Evolutionary conservation across 2,888 invertebrate species (phyloP), one percentile per base, ranked within the genome.

Genomic region (Strigamia maritima): DNA sequence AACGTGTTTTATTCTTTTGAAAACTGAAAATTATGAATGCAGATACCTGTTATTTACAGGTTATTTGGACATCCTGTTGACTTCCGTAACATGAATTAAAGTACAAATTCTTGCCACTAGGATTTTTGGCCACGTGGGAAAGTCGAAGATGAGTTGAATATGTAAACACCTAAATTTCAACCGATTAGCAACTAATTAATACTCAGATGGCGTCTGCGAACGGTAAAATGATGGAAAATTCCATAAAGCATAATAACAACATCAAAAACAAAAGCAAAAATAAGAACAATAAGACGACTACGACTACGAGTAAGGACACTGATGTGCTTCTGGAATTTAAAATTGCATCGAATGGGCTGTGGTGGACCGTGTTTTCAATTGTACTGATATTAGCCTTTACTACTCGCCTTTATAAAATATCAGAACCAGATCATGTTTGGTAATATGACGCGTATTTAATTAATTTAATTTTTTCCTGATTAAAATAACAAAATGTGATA

Each of bases 401-500:
- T 38, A 95, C 95, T 12, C 89, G 97, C 83, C 94, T 93, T 86
- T 93, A 96, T 85, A 95, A 94, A 89, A 93, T 97, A 60, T 89
- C 92, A 26, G 92, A 94, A 85, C 97, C 97, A 1, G 92, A 94
- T 87, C 97, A 97, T 90, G 93, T 97, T 31, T 97, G 97, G 96
- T 95, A 90, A 35, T 35, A 35, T 35, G 8, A 6, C 35, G 10
- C 89, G 89, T 86, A n/a, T 44, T 16, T 10, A 2, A 19, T 28
- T 19, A 16, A 1, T 76, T 14, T 22, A 40, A 22, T 35, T 35
- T 35, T 4, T 35, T 35, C 35, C 2, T 10, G 22, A 75, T 40
- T 76, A 7, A 26, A 40, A 7, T 76, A 24, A 24, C 75, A 19
- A 22, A 60, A 19, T 54, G 16, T 54, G 44, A 44, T 4, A 54